Evolutionary conservation across 2,797 vertebrate species (phyloP), one percentile per base, ranked within the genome.

Genomic region (Acomys russatus): DNA sequence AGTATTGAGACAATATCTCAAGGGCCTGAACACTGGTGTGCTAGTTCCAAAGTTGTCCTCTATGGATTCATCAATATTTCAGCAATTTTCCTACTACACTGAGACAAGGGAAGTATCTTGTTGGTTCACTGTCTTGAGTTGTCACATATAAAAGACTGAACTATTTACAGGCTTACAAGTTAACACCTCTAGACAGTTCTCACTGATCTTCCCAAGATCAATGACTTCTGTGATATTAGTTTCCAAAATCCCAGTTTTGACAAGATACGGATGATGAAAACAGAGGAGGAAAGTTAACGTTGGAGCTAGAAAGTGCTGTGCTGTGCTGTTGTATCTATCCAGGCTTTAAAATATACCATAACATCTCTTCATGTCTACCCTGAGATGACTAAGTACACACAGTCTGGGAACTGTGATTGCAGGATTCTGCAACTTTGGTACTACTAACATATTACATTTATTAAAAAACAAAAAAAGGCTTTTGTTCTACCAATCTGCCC

Each of bases 241-340:
- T 35, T 88, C 44, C 44, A 51, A 96, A 96, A 86, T 74, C 9
- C 44, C 74, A 82, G 30, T 59, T 92, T 64, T 92, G 14, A 6
- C 38, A 83, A 85, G 44, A 89, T 6, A 92, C 0, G 17, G 70
- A 63, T 35, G 83, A 82, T 83, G 25, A 33, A 80, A 76, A 86
- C 12, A 18, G 73, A 78, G 59, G 9, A 89, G 91, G 59, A 86
- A 49, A 82, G 54, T 0, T 38, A 56, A 88, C 25, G 33, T 23
- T 59, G 63, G 83, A 96, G 94, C 12, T 64, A 49, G 73, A 49
- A 87, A 30, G 61, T 93, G 38, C 15, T 38, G 44, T 92, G 51
- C 38, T 82, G n/a, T 85, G 70, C 12, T 56, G 76, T 64, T 90
- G 15, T 64, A 9, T 77, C 18, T 18, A 54, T 17, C 20, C 25